Percentiles rank a stretch among this genome's conserved stretches.
These are phyloP conservation scores for Prenolepis imparis DNA, from an alignment of 2,888 invertebrate species.

Conservation along the genomic window DNA sequence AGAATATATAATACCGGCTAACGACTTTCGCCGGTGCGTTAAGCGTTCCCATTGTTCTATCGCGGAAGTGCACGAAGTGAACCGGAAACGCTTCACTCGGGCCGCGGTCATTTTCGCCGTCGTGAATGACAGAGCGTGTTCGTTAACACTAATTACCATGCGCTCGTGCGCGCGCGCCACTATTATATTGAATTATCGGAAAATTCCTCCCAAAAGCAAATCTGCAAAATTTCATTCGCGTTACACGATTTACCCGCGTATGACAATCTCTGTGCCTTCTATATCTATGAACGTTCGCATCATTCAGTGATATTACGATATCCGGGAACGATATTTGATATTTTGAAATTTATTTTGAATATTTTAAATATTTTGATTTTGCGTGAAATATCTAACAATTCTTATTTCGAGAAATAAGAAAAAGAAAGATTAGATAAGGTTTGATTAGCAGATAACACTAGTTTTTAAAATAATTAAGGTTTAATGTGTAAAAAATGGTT, in stretches of 20 bases:
- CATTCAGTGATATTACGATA: not conserved
- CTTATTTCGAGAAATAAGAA: not conserved
- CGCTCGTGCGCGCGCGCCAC: constrained; percentile 58
- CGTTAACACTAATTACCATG: constrained; percentile 76
- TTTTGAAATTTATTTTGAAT: not conserved
- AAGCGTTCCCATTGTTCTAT: constrained; percentile 77
- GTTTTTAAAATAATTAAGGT: too few relatives aligned
- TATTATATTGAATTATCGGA: constrained; percentile 74
- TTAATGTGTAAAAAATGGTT: too few relatives aligned
- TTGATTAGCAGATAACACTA: too few relatives aligned
- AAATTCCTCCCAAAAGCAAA: constrained; percentile 72
- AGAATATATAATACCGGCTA: constrained; percentile 72
- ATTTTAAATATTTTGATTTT: too few relatives aligned
- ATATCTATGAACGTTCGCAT: not conserved
- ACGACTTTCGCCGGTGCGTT: constrained; percentile 78
- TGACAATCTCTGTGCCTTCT: constrained; percentile 15
- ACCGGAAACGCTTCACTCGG: constrained; percentile 75
- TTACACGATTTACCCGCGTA: constrained; percentile 54
- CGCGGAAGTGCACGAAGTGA: constrained; percentile 76
- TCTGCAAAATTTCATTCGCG: constrained; percentile 68
- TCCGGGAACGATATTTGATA: constrained; percentile 4
- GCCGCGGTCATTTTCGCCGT: constrained; percentile 75
- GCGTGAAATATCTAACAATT: not conserved
- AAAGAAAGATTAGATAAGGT: not conserved
- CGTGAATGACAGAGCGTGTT: constrained; percentile 76